phyloP scores from a whole-genome alignment of 2,888 invertebrate genomes.

The Lasioglossum malachurum region DNA sequence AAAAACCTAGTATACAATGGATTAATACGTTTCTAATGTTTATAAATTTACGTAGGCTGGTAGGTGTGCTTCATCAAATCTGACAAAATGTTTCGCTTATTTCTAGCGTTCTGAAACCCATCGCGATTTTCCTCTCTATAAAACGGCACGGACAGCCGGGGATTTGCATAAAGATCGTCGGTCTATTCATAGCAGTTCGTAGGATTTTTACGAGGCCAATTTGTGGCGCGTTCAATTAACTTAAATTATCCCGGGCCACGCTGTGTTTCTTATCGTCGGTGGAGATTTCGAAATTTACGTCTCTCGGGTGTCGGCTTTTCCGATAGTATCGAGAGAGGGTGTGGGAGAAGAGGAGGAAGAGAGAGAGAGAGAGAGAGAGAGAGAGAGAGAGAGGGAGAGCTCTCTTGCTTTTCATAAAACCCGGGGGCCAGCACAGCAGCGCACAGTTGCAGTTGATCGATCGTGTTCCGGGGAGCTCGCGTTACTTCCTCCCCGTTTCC shows the following conservation, averaged over 20 bases:
- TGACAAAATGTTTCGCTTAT: neutral
- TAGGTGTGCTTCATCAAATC: neutral
- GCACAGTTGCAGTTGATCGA: slow-evolving; percentile 9
- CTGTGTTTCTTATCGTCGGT: neutral
- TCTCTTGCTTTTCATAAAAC: slow-evolving; percentile 3
- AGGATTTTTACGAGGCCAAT: slow-evolving; percentile 3
- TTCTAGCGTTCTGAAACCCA: neutral
- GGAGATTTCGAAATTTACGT: neutral
- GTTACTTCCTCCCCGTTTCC: slow-evolving; percentile 9
- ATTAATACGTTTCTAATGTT: neutral
- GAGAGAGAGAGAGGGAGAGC: too few species aligned
- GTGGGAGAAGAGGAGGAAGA: neutral
- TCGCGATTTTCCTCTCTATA: neutral
- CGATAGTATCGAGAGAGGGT: neutral
- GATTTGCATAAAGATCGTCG: neutral
- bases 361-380: too few species aligned
- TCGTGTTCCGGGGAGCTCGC: neutral
- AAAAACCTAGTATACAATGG: neutral
- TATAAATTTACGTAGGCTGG: neutral
- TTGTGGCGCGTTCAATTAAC: slow-evolving; percentile 3
- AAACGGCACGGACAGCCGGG: neutral
- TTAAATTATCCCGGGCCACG: neutral
- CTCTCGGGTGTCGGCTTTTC: slow-evolving; percentile 1
- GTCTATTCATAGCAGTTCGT: slow-evolving; percentile 2
- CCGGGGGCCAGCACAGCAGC: neutral